A percentile compares a stretch with the other conserved stretches of the same genome.
Evolutionary conservation across 2,113 vertebrate species (phyloP).

Genomic region (Holacanthus passer): DNA sequence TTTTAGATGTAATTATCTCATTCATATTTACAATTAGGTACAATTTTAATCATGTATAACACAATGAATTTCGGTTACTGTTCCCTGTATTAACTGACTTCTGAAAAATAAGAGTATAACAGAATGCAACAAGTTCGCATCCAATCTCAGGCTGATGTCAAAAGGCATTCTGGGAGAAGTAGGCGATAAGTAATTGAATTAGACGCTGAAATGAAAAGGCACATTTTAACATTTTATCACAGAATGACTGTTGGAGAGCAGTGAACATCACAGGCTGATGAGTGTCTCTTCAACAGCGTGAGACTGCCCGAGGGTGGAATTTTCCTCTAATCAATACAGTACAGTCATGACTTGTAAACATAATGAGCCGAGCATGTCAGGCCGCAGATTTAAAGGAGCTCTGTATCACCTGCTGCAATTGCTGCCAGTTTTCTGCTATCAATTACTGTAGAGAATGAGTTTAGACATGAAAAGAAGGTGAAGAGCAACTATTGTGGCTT

Average conservation of each 20-base stretch:
- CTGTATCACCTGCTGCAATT: conserved; percentile 5
- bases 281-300: conserved; percentile 6
- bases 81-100: conserved; percentile 2
- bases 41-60: not conserved
- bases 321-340: conserved; percentile 56
- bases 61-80: too few species aligned
- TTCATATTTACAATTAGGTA: not conserved
- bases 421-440: conserved; percentile 19
- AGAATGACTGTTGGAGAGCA: not conserved
- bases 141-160: conserved; percentile 6
- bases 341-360: conserved; percentile 58
- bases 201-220: conserved; percentile 10
- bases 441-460: conserved; percentile 27
- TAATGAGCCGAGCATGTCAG: conserved; percentile 43
- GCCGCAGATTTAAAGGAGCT: conserved; percentile 28
- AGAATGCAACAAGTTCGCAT: not conserved
- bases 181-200: not conserved
- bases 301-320: conserved; percentile 30
- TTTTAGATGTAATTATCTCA: conserved; percentile 5
- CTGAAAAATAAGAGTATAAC: not conserved
- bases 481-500: not conserved
- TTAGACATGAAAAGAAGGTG: conserved; percentile 32
- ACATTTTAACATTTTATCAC: conserved; percentile 16
- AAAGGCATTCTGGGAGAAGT: not conserved
- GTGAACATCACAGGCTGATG: conserved; percentile 2